A percentile compares a stretch with the other conserved stretches of the same genome.
These are phyloP conservation scores for Lineus longissimus DNA, from an alignment of 1,140 invertebrate genomes.

Conservation along the genomic window DNA sequence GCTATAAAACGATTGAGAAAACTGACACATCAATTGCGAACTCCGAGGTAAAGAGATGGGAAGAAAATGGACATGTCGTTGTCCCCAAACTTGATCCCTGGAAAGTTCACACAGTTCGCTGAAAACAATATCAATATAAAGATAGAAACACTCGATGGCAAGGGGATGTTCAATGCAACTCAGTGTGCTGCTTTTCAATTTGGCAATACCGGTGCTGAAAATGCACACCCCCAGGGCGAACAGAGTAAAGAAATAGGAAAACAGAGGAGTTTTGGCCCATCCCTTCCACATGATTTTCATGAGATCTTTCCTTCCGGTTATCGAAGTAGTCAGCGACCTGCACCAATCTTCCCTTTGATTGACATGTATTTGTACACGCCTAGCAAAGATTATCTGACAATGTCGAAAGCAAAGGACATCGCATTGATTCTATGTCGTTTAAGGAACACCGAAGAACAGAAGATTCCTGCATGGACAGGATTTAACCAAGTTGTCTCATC, in stretches of 20 bases:
- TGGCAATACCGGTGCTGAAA: neutral
- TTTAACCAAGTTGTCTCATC: too few relatives aligned
- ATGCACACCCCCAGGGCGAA: neutral
- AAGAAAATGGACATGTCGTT: too few relatives aligned
- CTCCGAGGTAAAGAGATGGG: too few relatives aligned
- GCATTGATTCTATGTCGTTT: too few relatives aligned
- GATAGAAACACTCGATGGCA: conserved; percentile 10
- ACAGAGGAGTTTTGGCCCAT: neutral
- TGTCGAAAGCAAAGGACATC: too few relatives aligned
- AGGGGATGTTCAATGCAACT: conserved; percentile 10
- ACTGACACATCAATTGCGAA: neutral
- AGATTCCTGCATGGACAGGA: too few relatives aligned
- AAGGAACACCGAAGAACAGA: too few relatives aligned
- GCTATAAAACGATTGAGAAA: neutral
- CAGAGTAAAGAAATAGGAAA: neutral
- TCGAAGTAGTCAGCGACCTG: too few relatives aligned
- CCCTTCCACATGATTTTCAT: neutral
- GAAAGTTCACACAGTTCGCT: neutral
- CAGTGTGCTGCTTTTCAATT: conserved; percentile 4
- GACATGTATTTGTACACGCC: too few relatives aligned
- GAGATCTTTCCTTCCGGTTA: too few relatives aligned
- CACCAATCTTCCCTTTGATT: too few relatives aligned
- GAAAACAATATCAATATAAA: conserved; percentile 14
- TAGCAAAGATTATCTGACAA: too few relatives aligned
- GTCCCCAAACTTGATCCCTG: neutral